Base-by-base conservation (phyloP, 2,888 invertebrate species). In the Drosophila pseudotalamancana region DNA sequence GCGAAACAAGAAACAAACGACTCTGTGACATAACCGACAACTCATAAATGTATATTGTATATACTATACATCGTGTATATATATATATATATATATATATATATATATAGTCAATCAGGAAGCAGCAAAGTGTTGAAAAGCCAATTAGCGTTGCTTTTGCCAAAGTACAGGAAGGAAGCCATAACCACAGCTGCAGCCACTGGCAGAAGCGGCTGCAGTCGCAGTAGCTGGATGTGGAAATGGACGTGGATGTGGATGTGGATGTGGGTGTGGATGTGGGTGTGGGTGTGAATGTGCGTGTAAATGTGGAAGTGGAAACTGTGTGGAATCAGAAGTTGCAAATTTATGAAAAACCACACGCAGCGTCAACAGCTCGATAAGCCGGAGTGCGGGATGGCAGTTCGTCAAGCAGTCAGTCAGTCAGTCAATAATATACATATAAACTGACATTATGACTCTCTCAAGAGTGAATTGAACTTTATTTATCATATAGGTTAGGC, bases 81-180 rank as follows among this genome's bases (percentile, higher is more conserved):
- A 9, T 35, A 43, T 46, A 39, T 54, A 3, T n/a, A 18, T 25
- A 6, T 19, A 42, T 42, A 32, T 37, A 31, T 11, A 18, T 40
- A 27, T 35, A 16, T 18, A 37, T 43, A 37, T 21, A 55, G 43
- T 37, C 48, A 48, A 62, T 40, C 75, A 69, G 87, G 81, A 82
- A 82, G 82, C 73, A 65, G 51, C 54, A 78, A 87, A 82, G 82
- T 83, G 82, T 83, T 83, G 86, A 85, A 81, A 82, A 76, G 73
- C 82, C 82, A 82, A 82, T 82, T 82, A 87, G 81, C 85, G 68
- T 77, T 67, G 56, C 56, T 63, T 64, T 63, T 64, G 46, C 60
- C 70, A 74, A 73, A 74, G 74, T 81, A 65, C 84, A 84, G 81
- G 81, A 81, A 87, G 81, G 81, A 81, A 81, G 81, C 81, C 87